These are phyloP conservation scores for Murina feae DNA, from an alignment of 2,113 vertebrate genomes.

Conservation along the genomic window DNA sequence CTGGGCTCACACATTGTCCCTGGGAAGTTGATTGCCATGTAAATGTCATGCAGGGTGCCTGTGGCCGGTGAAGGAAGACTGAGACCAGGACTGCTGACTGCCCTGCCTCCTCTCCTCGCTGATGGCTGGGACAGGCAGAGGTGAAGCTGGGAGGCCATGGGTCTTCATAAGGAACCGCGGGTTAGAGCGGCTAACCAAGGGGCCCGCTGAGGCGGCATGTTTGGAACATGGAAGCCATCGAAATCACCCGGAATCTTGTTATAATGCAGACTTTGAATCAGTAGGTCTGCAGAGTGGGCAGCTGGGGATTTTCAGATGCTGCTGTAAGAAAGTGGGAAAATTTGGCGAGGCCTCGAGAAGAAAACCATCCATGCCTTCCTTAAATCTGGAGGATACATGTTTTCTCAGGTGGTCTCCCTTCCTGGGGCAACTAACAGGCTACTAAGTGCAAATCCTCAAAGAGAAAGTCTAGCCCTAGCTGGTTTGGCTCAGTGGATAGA, in stretches of 20 bases:
- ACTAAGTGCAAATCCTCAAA: background rate
- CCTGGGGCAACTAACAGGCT: background rate
- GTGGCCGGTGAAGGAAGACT: background rate
- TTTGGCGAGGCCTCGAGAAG: background rate
- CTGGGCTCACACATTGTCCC: background rate
- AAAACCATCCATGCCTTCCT: background rate
- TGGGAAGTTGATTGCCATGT: background rate
- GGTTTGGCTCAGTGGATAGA: no score
- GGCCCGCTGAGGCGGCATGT: background rate
- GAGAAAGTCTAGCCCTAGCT: background rate
- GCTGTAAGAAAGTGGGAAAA: background rate
- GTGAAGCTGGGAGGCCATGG: background rate
- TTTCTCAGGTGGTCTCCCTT: background rate
- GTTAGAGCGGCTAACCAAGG: background rate
- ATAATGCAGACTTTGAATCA: background rate
- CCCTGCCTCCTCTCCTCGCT: background rate
- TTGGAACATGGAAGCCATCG: background rate
- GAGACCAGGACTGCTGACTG: background rate
- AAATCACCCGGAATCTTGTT: background rate
- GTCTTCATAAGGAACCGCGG: background rate
- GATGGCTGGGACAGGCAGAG: background rate
- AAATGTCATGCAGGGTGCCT: background rate
- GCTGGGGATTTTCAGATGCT: background rate
- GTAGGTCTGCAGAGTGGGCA: background rate
- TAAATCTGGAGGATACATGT: background rate